Evolutionary conservation across 2,888 invertebrate genomes (phyloP).

Genomic region (Mellilla xanthometata): DNA sequence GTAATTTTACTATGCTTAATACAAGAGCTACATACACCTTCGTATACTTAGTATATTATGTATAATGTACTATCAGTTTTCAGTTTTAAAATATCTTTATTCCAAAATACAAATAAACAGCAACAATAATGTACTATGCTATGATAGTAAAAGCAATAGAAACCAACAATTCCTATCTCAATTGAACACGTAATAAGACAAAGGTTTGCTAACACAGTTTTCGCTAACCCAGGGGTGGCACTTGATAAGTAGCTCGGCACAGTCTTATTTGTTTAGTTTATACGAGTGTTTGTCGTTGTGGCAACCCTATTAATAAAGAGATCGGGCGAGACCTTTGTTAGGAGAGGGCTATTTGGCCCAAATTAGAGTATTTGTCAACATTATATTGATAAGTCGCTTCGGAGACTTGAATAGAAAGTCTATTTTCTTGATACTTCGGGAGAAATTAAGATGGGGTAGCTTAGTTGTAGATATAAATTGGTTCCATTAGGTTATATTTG

Average conservation of each 20-base stretch:
- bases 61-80: too few species aligned
- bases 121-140: too few species aligned
- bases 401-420: conserved; percentile 13
- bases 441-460: conserved; percentile 5
- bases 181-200: conserved; percentile 41
- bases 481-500: too few species aligned
- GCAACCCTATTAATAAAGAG: conserved; percentile 60
- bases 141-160: too few species aligned
- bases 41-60: too few species aligned
- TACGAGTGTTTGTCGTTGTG: conserved; percentile 57
- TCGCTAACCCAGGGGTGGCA: conserved; percentile 37
- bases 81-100: too few species aligned
- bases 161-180: background rate
- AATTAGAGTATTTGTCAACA: conserved; percentile 38
- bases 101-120: too few species aligned
- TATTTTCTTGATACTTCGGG: conserved; percentile 9
- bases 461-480: too few species aligned
- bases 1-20: too few species aligned
- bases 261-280: conserved; percentile 67
- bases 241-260: conserved; percentile 61
- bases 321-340: conserved; percentile 45
- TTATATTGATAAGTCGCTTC: conserved; percentile 22
- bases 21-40: too few species aligned
- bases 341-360: conserved; percentile 29
- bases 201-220: conserved; percentile 22